These are phyloP conservation scores for Pica pica DNA, from an alignment of 2,113 vertebrate genomes.

Conservation along the genomic window DNA sequence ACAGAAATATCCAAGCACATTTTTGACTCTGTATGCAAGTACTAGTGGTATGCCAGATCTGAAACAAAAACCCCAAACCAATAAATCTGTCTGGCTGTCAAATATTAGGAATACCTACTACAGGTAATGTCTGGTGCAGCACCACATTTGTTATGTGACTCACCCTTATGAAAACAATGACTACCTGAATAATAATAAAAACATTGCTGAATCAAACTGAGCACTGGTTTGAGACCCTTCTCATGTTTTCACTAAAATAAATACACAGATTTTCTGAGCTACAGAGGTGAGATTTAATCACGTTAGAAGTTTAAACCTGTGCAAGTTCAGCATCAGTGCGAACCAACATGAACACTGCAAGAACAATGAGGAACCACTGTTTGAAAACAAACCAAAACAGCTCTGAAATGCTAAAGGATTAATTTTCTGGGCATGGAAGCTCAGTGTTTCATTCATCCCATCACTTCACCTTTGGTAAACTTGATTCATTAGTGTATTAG, in stretches of 20 bases:
- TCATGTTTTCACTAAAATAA: slow-evolving; percentile 12
- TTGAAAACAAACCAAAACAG: neutral
- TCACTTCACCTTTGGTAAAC: slow-evolving; percentile 38
- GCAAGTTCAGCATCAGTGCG: neutral
- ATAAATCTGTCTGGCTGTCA: neutral
- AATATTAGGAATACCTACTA: neutral
- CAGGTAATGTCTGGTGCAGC: neutral
- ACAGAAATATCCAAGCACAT: neutral
- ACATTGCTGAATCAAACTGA: neutral
- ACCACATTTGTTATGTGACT: neutral
- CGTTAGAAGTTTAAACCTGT: neutral
- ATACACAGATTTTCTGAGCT: neutral
- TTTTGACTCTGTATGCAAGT: neutral
- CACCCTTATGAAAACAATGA: neutral
- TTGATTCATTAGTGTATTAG: slow-evolving; percentile 65
- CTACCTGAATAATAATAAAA: neutral
- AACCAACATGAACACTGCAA: neutral
- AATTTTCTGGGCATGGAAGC: neutral
- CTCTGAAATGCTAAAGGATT: neutral
- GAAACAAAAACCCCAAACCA: neutral
- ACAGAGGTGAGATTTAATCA: neutral
- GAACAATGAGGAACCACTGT: neutral
- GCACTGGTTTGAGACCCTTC: neutral
- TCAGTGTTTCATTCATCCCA: neutral
- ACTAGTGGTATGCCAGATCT: neutral